phyloP scores from a whole-genome alignment of 2,113 vertebrate species.

The Menidia beryllina region DNA sequence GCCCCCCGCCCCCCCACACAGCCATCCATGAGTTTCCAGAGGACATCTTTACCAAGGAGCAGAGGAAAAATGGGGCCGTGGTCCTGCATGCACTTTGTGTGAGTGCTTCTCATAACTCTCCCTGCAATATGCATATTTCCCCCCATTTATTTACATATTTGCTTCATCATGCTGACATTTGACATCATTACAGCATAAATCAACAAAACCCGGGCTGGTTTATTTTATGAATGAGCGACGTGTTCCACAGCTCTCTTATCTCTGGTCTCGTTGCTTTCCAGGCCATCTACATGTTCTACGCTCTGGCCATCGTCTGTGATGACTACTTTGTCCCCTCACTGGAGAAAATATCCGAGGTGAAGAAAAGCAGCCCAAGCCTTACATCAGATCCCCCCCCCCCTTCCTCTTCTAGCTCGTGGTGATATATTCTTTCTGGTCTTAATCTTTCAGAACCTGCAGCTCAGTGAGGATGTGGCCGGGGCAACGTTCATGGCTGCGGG shows the following conservation, averaged over 20 bases:
- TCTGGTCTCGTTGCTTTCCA: constrained; percentile 39
- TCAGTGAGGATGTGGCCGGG: constrained; percentile 85
- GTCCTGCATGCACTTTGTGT: constrained; percentile 82
- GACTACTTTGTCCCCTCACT: constrained; percentile 86
- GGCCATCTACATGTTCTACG: constrained; percentile 87
- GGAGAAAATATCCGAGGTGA: constrained; percentile 86
- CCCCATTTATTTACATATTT: constrained; percentile 2
- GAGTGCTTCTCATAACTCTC: constrained; percentile 46
- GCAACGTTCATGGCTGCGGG: constrained; percentile 86
- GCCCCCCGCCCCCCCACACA: constrained; percentile 24
- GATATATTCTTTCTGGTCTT: neutral
- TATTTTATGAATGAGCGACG: neutral
- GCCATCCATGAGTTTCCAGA: constrained; percentile 85
- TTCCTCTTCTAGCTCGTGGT: neutral
- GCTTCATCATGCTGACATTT: neutral
- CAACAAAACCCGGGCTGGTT: neutral
- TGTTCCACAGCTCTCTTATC: neutral
- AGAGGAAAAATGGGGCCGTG: constrained; percentile 79
- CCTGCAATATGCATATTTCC: constrained; percentile 2
- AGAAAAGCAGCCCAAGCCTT: constrained; percentile 18
- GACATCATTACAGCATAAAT: neutral
- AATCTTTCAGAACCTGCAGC: constrained; percentile 80
- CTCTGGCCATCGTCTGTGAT: constrained; percentile 84
- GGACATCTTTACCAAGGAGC: constrained; percentile 84
- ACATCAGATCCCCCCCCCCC: neutral